These are phyloP conservation scores for Dendropsophus ebraccatus DNA, from an alignment of 2,113 vertebrate genomes.

Conservation along the genomic window DNA sequence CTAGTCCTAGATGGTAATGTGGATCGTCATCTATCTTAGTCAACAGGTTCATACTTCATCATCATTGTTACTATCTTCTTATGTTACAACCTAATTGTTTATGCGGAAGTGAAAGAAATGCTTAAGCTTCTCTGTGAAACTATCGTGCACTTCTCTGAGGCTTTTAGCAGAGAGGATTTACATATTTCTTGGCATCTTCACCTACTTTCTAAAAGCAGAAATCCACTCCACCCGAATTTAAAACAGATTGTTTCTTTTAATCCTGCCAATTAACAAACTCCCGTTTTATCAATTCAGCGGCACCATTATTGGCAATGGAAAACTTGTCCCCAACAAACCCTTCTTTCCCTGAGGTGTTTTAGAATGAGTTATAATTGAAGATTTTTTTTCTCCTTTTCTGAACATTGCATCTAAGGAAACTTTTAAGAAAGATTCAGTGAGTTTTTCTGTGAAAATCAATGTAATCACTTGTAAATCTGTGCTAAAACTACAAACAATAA, in stretches of 20 bases:
- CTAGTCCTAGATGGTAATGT: neutral
- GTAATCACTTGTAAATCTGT: neutral
- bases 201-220: conserved; percentile 30
- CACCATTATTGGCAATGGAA: conserved; percentile 1
- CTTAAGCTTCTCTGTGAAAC: neutral
- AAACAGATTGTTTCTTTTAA: conserved; percentile 35
- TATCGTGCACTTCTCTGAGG: conserved; percentile 2
- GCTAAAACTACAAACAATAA: conserved; percentile 6
- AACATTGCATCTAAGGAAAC: neutral
- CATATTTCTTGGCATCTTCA: conserved; percentile 36
- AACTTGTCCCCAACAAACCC: neutral
- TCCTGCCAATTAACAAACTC: conserved; percentile 30
- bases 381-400: neutral
- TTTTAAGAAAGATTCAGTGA: conserved; percentile 1
- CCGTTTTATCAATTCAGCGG: conserved; percentile 7
- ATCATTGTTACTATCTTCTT: neutral
- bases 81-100: neutral
- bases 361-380: conserved; percentile 2
- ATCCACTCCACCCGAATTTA: conserved; percentile 31
- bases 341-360: neutral
- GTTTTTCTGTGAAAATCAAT: neutral
- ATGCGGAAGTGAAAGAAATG: neutral
- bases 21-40: neutral
- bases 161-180: conserved; percentile 44
- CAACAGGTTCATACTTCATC: neutral